Percentiles rank a stretch among this genome's conserved stretches.
These are phyloP conservation scores for Melikaiella ostensackeni DNA, from an alignment of 2,888 invertebrate species.

Conservation along the genomic window DNA sequence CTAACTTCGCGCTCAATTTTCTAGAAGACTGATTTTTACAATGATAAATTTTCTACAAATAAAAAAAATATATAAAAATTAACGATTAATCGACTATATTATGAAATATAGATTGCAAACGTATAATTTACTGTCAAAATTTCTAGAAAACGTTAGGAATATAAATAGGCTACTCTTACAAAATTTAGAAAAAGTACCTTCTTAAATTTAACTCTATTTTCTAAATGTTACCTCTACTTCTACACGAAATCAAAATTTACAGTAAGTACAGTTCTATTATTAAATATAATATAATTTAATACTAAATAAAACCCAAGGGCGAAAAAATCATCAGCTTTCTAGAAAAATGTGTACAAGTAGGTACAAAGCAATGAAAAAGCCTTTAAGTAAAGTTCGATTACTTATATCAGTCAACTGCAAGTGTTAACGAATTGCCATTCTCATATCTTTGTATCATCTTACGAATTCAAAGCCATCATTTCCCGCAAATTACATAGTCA, in stretches of 20 bases:
- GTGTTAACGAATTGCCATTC: not conserved
- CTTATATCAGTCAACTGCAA: too few species aligned
- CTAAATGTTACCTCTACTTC: not conserved
- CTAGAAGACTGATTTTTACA: slow-evolving; percentile 3
- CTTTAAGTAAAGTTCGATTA: not conserved
- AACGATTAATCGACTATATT: not conserved
- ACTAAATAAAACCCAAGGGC: not conserved
- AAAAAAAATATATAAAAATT: not conserved
- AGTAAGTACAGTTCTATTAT: not conserved
- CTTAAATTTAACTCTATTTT: not conserved
- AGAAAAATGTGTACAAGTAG: not conserved
- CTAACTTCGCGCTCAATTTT: not conserved
- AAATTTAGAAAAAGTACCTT: not conserved
- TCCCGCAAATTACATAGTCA: slow-evolving; percentile 32
- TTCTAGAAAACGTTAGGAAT: too few species aligned
- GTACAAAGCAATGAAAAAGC: slow-evolving; percentile 22
- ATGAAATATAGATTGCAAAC: not conserved
- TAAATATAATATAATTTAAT: not conserved
- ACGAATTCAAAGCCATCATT: slow-evolving; percentile 6
- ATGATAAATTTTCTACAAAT: not conserved
- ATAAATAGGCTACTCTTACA: too few species aligned
- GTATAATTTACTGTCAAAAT: too few species aligned
- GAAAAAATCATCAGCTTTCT: not conserved
- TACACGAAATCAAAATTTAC: not conserved
- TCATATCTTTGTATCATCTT: slow-evolving; percentile 7